Base-by-base conservation (phyloP, 2,888 invertebrate genomes). In the Temnothorax rugatulus region DNA sequence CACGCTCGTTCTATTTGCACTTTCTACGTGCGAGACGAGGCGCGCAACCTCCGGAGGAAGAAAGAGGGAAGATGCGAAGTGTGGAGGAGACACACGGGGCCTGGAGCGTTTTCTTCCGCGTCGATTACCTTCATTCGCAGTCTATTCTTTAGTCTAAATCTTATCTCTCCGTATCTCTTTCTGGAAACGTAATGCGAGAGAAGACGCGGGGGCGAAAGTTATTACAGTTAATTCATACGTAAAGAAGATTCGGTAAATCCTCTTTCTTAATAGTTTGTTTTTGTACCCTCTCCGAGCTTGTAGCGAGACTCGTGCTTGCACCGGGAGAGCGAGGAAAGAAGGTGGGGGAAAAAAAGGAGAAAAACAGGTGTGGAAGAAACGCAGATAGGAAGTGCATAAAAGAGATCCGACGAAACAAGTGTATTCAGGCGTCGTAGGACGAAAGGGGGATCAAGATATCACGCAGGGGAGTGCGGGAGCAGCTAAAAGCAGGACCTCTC, bases 341-440 rank as follows among this genome's bases (percentile, higher is more conserved):
- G 11, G 9, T 1, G 29, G 8, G 29, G 25, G 3, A 29, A 29
- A 38, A 8, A 38, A 44, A 4, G 11, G 44, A 29, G 57, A 13
- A 54, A 38, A 79, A 44, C 69, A 57, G 34, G 71, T 59, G 57
- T 21, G 21, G 21, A 21, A 25, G 21, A 34, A 47, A 34, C 18
- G 57, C 44, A 38, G 79, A 41, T 79, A 52, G 54, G 41, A 68
- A 77, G 54, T 34, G 54, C n/a, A 41, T 68, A 44, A 77, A 57
- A 44, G 25, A 54, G 54, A 29, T 44, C 68, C 54, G 52, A 76
- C 64, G 75, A 66, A 44, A 68, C 77, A 77, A 77, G 68, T 77
- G 68, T 77, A 77, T 44, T 44, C 77, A 13, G 41, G 29, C 68
- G 34, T 68, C 15, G 77, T 25, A 44, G 29, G 52, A 29, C 44